Evolutionary conservation across 2,888 invertebrate species (phyloP).

Genomic region (Cordilura impudica): DNA sequence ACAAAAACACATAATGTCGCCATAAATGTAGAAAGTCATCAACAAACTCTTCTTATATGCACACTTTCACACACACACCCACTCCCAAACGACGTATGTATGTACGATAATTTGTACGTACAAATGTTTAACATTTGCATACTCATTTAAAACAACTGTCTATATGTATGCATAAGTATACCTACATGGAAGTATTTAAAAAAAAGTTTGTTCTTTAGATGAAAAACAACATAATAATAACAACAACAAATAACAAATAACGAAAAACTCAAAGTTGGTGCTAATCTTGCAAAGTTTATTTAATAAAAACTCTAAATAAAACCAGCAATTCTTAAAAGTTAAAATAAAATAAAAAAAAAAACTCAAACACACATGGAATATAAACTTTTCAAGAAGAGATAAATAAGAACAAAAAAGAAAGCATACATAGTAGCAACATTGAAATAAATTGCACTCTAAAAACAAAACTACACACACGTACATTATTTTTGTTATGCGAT

Average conservation of each 20-base stretch:
- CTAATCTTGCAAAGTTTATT: constrained; percentile 60
- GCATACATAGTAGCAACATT: constrained; percentile 40
- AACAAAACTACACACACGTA: constrained; percentile 9
- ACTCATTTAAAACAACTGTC: constrained; percentile 7
- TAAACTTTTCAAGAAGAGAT: constrained; percentile 39
- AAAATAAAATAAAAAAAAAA: constrained; percentile 26
- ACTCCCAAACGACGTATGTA: neutral
- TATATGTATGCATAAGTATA: neutral
- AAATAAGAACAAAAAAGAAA: constrained; percentile 32
- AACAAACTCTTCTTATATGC: constrained; percentile 11
- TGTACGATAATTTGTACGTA: neutral
- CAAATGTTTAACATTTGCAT: constrained; percentile 46
- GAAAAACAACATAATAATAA: neutral
- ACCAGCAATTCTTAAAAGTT: constrained; percentile 33
- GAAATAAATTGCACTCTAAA: constrained; percentile 59
- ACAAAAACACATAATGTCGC: constrained; percentile 19
- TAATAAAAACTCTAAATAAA: constrained; percentile 59
- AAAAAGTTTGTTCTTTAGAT: constrained; percentile 21
- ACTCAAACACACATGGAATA: neutral
- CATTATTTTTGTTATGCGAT: neutral
- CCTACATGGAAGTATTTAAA: neutral
- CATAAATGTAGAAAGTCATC: constrained; percentile 33
- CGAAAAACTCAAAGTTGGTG: constrained; percentile 36
- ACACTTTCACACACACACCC: neutral
- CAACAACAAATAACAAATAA: neutral